Evolutionary conservation across 2,888 invertebrate species (phyloP), one percentile per base, ranked within the genome.

Genomic region (Linyphia triangularis): DNA sequence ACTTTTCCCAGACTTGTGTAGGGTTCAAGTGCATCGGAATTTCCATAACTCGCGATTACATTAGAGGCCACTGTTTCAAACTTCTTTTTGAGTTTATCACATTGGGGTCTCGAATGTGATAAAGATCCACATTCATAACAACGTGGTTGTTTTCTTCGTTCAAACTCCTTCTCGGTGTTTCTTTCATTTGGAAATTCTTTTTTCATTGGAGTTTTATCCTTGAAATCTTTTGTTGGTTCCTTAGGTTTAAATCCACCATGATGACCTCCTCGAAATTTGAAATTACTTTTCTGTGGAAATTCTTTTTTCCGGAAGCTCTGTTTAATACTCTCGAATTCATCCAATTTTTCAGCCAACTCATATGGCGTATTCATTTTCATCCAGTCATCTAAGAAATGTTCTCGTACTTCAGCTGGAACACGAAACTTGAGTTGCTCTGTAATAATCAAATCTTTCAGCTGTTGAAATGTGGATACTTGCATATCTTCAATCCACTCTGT

Each of bases 41-140:
- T 19, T 13, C 30, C 40, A 0, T 22, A 19, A 30, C 19, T 61
- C 43, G 16, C 13, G 28, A 19, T 67, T 10, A 9, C 30, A 43
- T 65, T 51, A 13, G n/a, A 30, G 7, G 30, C 28, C 16, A 67
- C 28, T 19, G 22, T 10, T 13, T 43, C 51, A 28, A 13, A 19
- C 16, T 1, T 51, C 30, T 75, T 77, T 28, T 72, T 75, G 1
- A 75, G 24, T 59, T 75, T 75, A 22, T 65, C 51, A 30, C 79
- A 79, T 19, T 79, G 79, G 0, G 51, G 79, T 51, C 79, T 22
- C 5, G 67, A 28, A 30, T 65, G 79, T 7, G 26, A 22, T 1
- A 5, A 30, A 0, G 67, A 79, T 10, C 67, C 79, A 28, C 79
- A 79, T 28, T 79, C 79, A 30, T 67, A 79, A 10, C 79, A 79